Base-by-base conservation (phyloP, 2,888 invertebrate species). In the Hirtodrosophila cameraria region DNA sequence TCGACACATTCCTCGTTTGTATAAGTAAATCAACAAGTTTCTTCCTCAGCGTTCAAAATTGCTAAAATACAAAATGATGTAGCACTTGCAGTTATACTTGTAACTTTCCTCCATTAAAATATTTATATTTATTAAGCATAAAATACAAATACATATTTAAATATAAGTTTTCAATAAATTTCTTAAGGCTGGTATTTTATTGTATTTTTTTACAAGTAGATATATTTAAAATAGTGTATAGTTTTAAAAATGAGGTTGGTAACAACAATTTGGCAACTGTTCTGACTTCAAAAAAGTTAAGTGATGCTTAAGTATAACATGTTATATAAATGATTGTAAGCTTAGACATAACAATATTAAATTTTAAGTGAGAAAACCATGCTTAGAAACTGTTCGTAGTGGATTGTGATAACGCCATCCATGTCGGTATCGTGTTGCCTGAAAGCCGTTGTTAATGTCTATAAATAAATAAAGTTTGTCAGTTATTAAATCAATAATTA, bases 331-430 rank as follows among this genome's bases (percentile, higher is more conserved):
- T 20, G 33, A 33, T 15, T 25, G 27, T 13, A 27, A 57, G 42
- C 13, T 23, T 39, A 7, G 2, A 15, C 8, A 28, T 4, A 25
- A 30, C 1, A 45, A 25, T 15, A 33, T 92, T 92, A 94, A 67
- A 95, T 93, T 92, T 95, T 96, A 49, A 96, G 91, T 85, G 94
- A 94, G 88, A 96, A 96, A 20, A 98, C 98, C 95, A 98, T 96
- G 86, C 95, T 95, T 62, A 99, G 93, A 91, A 99, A 99, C 90
- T 98, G 97, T 91, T 99, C 98, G 88, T 98, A 99, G 84, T 97
- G 96, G 86, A 99, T 97, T 48, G 96, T 96, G 74, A 99, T 98
- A 57, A 97, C 94, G 11, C 98, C 98, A 92, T 97, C 97, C 92
- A 96, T 95, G 89, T 98, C 97, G 0, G 97, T 96, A 90, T 99